Evolutionary conservation across 2,113 vertebrate species (phyloP).

Genomic region (Scomber japonicus): DNA sequence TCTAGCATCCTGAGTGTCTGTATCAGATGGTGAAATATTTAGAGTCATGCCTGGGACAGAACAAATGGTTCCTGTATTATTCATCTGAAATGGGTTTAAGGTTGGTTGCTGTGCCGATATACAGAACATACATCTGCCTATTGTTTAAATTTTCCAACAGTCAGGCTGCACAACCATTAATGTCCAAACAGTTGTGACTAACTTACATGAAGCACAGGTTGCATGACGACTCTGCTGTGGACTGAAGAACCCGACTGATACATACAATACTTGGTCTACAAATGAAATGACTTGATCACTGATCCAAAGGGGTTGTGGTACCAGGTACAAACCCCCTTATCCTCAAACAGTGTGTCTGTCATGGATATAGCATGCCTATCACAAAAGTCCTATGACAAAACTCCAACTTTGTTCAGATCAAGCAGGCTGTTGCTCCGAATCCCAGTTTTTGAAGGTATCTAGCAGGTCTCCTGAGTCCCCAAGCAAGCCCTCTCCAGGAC

Average conservation of each 20-base stretch:
- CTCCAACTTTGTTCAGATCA: too few species aligned
- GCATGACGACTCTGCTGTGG: background rate
- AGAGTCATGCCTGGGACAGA: conserved; percentile 13
- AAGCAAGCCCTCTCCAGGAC: background rate
- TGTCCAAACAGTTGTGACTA: background rate
- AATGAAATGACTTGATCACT: background rate
- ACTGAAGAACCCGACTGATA: background rate
- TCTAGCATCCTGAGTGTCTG: conserved; percentile 4
- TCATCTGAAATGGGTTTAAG: conserved; percentile 15
- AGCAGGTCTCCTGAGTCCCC: background rate
- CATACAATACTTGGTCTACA: conserved; percentile 8
- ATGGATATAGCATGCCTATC: background rate
- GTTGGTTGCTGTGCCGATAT: conserved; percentile 3
- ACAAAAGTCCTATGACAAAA: too few species aligned
- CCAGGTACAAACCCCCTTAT: background rate
- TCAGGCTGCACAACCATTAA: background rate
- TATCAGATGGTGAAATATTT: conserved; percentile 49
- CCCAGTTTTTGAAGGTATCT: too few species aligned
- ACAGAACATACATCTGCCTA: conserved; percentile 5
- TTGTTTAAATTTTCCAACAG: background rate
- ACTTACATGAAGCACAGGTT: background rate
- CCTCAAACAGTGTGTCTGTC: conserved; percentile 17
- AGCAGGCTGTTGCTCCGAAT: too few species aligned
- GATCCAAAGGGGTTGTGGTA: conserved; percentile 9
- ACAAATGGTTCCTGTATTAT: conserved; percentile 28